Percentiles rank a stretch among this genome's conserved stretches.
These are phyloP conservation scores for Cyprinus carpio DNA, from an alignment of 2,113 vertebrate species.

Conservation along the genomic window DNA sequence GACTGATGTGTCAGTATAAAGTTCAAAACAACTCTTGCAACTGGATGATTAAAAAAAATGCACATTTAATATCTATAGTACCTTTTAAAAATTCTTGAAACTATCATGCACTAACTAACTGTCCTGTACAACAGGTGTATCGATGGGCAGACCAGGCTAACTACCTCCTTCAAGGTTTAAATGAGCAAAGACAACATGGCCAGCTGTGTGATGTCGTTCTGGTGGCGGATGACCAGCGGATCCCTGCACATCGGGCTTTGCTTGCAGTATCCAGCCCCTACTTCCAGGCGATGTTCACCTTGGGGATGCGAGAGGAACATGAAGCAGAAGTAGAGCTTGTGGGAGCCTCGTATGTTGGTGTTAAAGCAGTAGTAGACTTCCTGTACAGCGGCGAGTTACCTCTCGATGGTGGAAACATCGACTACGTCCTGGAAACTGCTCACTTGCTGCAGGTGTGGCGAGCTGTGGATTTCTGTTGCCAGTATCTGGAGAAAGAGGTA, in stretches of 20 bases:
- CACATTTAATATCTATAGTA: neutral
- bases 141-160: conserved; percentile 79
- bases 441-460: conserved; percentile 93
- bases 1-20: neutral
- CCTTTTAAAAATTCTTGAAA: neutral
- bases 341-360: conserved; percentile 84
- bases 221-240: conserved; percentile 80
- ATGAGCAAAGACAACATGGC: conserved; percentile 83
- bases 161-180: conserved; percentile 84
- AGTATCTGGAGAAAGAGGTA: conserved; percentile 90
- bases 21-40: neutral
- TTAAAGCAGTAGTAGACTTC: conserved; percentile 91
- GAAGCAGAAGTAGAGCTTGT: conserved; percentile 90
- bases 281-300: conserved; percentile 96
- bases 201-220: conserved; percentile 92
- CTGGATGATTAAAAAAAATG: neutral
- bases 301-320: conserved; percentile 90
- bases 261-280: conserved; percentile 91
- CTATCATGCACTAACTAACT: neutral
- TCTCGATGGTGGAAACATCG: conserved; percentile 88
- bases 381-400: conserved; percentile 88
- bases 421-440: conserved; percentile 86
- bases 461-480: conserved; percentile 93
- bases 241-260: conserved; percentile 88
- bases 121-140: conserved; percentile 77